A percentile compares a stretch with the other conserved stretches of the same genome.
Evolutionary conservation across 1,140 invertebrate genomes (phyloP).

Genomic region (Heliconius congener): DNA sequence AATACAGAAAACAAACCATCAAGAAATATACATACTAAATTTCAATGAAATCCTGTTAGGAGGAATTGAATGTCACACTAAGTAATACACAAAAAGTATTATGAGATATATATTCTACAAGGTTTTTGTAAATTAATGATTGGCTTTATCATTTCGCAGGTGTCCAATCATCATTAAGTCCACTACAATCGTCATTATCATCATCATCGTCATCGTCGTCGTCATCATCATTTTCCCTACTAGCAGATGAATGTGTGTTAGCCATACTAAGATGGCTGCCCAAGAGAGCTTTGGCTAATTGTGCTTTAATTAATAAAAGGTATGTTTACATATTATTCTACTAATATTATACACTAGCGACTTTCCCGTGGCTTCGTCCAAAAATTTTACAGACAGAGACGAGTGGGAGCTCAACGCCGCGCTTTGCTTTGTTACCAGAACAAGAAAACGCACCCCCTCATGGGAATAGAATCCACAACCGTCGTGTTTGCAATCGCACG

Average conservation of each 20-base stretch:
- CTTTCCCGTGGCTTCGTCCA: too few relatives aligned
- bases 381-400: too few relatives aligned
- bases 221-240: constrained; percentile 46
- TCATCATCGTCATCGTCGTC: neutral
- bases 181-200: too few relatives aligned
- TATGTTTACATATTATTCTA: constrained; percentile 54
- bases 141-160: neutral
- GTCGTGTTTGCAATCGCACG: too few relatives aligned
- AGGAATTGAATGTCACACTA: too few relatives aligned
- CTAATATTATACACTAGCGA: too few relatives aligned
- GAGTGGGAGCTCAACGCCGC: neutral
- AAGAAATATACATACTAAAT: neutral
- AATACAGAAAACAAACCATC: neutral
- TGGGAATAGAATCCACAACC: too few relatives aligned
- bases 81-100: too few relatives aligned
- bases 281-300: constrained; percentile 87
- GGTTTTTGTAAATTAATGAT: neutral
- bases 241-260: constrained; percentile 92
- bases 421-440: neutral
- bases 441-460: neutral
- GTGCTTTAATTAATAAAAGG: constrained; percentile 86
- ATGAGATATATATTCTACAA: neutral
- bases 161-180: neutral
- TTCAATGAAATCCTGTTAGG: neutral
- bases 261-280: constrained; percentile 91